Conservation (phyloP, 1,140 invertebrate genomes). For the Lucilia cuprina region DNA sequence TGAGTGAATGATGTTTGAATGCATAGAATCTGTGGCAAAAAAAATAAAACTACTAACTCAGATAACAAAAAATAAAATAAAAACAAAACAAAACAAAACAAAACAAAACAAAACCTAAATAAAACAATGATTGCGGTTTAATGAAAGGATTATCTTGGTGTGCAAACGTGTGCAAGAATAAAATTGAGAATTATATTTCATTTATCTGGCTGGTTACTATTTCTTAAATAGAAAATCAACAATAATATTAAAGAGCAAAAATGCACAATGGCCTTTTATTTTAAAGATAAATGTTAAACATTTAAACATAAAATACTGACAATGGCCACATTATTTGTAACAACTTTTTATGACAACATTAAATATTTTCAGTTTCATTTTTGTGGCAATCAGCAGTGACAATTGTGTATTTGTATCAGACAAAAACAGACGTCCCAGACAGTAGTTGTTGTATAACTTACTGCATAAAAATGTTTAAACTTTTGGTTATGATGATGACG, state of each 20-base stretch:
- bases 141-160: constrained; percentile 30
- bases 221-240: neutral
- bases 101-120: neutral
- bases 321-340: neutral
- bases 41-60: neutral
- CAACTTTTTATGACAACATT: neutral
- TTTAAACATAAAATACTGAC: neutral
- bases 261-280: neutral
- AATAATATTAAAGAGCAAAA: neutral
- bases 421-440: neutral
- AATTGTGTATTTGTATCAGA: neutral
- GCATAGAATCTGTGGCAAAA: neutral
- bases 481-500: neutral
- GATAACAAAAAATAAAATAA: too few relatives aligned
- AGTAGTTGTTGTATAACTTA: neutral
- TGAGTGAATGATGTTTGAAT: neutral
- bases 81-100: neutral
- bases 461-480: neutral
- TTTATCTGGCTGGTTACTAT: neutral
- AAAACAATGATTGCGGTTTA: constrained; percentile 32
- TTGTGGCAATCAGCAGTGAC: neutral
- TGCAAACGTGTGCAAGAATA: constrained; percentile 32
- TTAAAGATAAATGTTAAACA: neutral
- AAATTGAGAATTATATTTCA: neutral
- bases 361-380: neutral